Base-by-base conservation (phyloP, 2,113 vertebrate genomes). In the Bothrops jararaca region DNA sequence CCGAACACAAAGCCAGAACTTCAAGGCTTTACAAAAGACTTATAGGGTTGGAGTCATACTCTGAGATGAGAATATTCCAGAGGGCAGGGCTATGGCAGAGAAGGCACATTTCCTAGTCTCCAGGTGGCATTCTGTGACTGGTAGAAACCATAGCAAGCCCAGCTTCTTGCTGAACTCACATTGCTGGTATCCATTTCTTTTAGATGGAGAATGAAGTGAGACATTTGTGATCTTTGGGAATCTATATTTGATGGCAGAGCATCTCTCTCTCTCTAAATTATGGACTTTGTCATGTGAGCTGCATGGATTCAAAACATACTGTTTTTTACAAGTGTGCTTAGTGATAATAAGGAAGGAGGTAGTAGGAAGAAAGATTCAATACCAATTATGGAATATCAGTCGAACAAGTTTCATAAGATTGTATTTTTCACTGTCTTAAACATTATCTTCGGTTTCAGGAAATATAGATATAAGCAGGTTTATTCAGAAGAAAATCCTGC, bases 251-350 rank as follows among this genome's bases (percentile, higher is more conserved):
- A 91, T 42, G 45, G 42, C 9, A 23, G 34, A 45, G 26, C 20
- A 48, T 88, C 24, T 52, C 56, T 57, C 52, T 52, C 64, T 54
- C 54, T 54, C 53, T 54, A 58, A 53, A 50, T 42, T 24, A 34
- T 5, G 58, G 69, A 34, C 87, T 54, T n/a, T 64, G 22, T 60
- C 74, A 91, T 26, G 11, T 18, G 54, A 50, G 22, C 39, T 34
- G 9, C 53, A 64, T 85, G 54, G 86, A 64, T 89, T 91, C 64
- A 89, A 86, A 93, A 93, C 74, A 85, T 64, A 69, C 90, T 91
- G 50, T 91, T 93, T 91, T 89, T 34, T 85, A 42, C 87, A 54
- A 85, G 45, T 91, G 87, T 89, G 87, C 29, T 58, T 45, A 89
- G 4, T 86, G 88, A 89, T 92, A 85, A 92, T 85, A 45, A 45